Percentiles rank a stretch among this genome's conserved stretches.
Conservation (phyloP, 2,113 vertebrate genomes). For the Python bivittatus region DNA sequence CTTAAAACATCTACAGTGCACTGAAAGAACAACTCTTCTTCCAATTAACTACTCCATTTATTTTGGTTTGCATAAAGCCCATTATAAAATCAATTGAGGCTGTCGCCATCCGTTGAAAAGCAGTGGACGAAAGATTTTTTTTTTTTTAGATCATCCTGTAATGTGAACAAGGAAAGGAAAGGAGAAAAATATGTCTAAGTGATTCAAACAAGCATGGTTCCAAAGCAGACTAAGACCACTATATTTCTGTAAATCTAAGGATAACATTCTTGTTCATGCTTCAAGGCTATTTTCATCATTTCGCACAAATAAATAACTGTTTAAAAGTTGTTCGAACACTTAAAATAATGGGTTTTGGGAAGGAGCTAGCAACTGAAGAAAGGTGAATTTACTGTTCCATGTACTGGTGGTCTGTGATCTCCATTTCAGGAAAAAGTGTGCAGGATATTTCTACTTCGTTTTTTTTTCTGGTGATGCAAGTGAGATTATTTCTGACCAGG, state of each 20-base stretch:
- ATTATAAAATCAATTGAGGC: slow-evolving; percentile 66
- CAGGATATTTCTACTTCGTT: not conserved
- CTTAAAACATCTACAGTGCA: slow-evolving; percentile 59
- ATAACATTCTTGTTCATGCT: not conserved
- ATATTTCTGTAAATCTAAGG: slow-evolving; percentile 2
- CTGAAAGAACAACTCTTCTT: slow-evolving; percentile 58
- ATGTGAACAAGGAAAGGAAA: slow-evolving; percentile 29
- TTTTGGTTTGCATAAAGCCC: slow-evolving; percentile 64
- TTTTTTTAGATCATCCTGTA: slow-evolving; percentile 25
- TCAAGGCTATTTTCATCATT: not conserved
- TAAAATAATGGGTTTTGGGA: not conserved
- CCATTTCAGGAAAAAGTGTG: not conserved
- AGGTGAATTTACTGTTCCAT: not conserved
- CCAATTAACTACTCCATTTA: slow-evolving; percentile 65
- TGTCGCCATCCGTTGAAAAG: slow-evolving; percentile 55
- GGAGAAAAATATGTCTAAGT: slow-evolving; percentile 52
- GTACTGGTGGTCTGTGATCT: not conserved
- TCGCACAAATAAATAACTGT: not conserved
- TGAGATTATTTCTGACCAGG: not conserved
- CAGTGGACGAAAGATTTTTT: slow-evolving; percentile 23
- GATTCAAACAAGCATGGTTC: slow-evolving; percentile 39
- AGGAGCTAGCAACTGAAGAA: not conserved
- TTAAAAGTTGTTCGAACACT: not conserved
- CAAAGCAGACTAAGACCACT: slow-evolving; percentile 20
- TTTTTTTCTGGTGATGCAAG: not conserved